phyloP scores from a whole-genome alignment of 1,140 invertebrate species.

The Drosophila rufa region DNA sequence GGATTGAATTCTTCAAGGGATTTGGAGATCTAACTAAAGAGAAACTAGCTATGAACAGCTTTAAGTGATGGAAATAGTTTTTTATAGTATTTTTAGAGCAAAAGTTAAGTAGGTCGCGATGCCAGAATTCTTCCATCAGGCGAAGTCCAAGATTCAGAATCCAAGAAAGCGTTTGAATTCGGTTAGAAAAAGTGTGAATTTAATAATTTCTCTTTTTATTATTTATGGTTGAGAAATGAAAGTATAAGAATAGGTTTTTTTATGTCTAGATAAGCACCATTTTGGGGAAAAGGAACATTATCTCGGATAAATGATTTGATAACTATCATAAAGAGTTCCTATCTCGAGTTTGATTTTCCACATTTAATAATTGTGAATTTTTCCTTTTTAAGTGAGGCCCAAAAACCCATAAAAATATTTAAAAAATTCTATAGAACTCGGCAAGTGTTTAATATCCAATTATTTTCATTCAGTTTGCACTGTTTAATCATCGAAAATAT shows the following conservation, averaged over 20 bases:
- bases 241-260: neutral
- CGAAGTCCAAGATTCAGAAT: neutral
- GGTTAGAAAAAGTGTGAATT: neutral
- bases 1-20: neutral
- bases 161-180: neutral
- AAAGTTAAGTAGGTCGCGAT: slow-evolving; percentile 6
- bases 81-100: neutral
- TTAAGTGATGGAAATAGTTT: neutral
- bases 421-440: neutral
- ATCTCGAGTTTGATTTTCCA: no score
- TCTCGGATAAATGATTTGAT: slow-evolving; percentile 8
- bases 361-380: neutral
- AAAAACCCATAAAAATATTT: neutral
- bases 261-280: neutral
- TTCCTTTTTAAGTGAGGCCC: neutral
- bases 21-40: neutral
- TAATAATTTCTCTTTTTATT: neutral
- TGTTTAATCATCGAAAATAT: neutral
- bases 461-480: neutral
- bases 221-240: no score
- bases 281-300: neutral
- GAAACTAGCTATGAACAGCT: neutral
- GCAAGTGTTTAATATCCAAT: neutral
- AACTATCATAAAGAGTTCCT: no score
- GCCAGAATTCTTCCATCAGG: neutral